Evolutionary conservation across 2,888 invertebrate species (phyloP).

Genomic region (Drosophila limbata): DNA sequence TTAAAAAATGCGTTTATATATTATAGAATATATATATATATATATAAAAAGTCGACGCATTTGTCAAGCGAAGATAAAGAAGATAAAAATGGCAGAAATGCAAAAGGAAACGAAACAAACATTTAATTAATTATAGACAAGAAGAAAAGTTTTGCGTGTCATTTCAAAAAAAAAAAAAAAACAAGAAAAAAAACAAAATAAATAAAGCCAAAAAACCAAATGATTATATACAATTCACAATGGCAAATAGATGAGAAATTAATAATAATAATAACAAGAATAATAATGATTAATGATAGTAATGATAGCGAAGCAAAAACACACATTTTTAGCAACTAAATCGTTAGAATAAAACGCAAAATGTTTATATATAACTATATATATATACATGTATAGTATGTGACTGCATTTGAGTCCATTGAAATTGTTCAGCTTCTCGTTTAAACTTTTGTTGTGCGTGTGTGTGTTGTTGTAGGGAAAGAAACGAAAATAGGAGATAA

Average conservation of each 20-base stretch:
- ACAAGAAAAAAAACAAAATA: slow-evolving; percentile 3
- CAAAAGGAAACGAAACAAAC: slow-evolving; percentile 1
- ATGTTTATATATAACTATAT: slow-evolving; percentile 27
- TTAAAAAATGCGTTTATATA: slow-evolving; percentile 18
- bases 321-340: slow-evolving; percentile 39
- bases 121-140: slow-evolving; percentile 11
- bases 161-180: slow-evolving; percentile 7
- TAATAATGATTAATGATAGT: neutral
- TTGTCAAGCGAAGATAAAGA: neutral
- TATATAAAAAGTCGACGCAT: slow-evolving; percentile 6
- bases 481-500: neutral
- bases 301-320: slow-evolving; percentile 4
- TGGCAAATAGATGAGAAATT: slow-evolving; percentile 8
- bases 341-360: slow-evolving; percentile 28
- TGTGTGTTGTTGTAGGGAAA: slow-evolving; percentile 12
- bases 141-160: slow-evolving; percentile 16
- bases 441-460: slow-evolving; percentile 15
- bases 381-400: slow-evolving; percentile 17
- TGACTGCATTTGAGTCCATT: slow-evolving; percentile 26
- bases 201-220: slow-evolving; percentile 49
- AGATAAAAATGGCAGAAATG: neutral
- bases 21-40: slow-evolving; percentile 19
- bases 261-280: slow-evolving; percentile 5
- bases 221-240: slow-evolving; percentile 28
- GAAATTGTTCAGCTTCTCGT: slow-evolving; percentile 27